Base-by-base conservation (phyloP, 2,797 vertebrate species). In the Holocentrus rufus region DNA sequence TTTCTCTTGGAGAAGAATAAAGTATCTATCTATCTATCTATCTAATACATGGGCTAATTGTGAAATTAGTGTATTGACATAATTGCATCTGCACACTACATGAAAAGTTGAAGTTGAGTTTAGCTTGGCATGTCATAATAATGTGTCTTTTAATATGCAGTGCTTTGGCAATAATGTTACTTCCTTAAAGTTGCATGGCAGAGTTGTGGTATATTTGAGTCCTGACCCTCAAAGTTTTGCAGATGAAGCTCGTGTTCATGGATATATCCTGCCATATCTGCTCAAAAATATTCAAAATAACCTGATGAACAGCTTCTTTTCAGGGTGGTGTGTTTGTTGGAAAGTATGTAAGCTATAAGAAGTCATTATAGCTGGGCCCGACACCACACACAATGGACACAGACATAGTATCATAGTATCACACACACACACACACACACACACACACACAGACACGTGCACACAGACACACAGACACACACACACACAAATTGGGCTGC, bases 151-250 rank as follows among this genome's bases (percentile, higher is more conserved):
- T 46, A 65, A 60, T 46, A 72, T 59, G 67, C 54, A 61, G 62
- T 57, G 69, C 53, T 77, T 64, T 77, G 72, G 80, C 81, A 79
- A 60, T 69, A 73, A 71, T 79, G 47, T 71, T 30, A 78, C 31
- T 66, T 79, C 67, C 54, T 23, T 30, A 27, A 47, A 76, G 46
- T 47, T 54, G 10, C 55, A 47, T 64, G 47, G 23, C 50, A 17
- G 31, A 74, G 47, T 31, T 42, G 60, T 17, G 36, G 44, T 57
- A 70, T 50, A 15, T 65, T 25, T 13, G n/a, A 36, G 34, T 4
- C 34, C 34, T 36, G 34, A 9, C 7, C 9, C 34, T 7, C 9
- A 36, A 27, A 27, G 25, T 27, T 27, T 27, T 4, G 4, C 25
- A 27, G 25, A 36, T 7, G 11, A 27, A 20, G 50, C 62, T 67